phyloP scores from a whole-genome alignment of 2,797 vertebrate genomes.

The Tragopan temminckii region DNA sequence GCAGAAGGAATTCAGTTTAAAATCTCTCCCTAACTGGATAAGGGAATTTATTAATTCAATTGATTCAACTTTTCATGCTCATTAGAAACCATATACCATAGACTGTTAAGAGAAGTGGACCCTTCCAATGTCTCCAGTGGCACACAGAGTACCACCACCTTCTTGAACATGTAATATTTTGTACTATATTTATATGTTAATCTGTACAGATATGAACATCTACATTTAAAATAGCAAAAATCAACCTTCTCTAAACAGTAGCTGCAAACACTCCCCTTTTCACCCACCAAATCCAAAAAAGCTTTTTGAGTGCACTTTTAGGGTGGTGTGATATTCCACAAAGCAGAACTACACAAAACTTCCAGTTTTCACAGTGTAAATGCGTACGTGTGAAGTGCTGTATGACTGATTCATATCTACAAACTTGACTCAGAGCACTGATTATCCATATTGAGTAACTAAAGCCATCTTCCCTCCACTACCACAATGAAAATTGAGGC shows the following conservation, averaged over 20 bases:
- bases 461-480: neutral
- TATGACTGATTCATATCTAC: neutral
- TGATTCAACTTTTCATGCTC: neutral
- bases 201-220: neutral
- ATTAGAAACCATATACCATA: neutral
- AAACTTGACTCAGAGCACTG: conserved; percentile 7
- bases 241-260: neutral
- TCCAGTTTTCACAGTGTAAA: conserved; percentile 10
- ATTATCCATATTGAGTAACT: neutral
- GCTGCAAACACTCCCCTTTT: neutral
- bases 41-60: neutral
- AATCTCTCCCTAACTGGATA: neutral
- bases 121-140: neutral
- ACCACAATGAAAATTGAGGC: neutral
- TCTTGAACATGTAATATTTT: neutral
- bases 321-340: neutral
- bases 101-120: neutral
- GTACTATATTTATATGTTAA: neutral
- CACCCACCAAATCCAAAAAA: neutral
- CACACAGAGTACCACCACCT: neutral
- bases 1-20: neutral
- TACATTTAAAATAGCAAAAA: neutral
- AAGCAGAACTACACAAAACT: conserved; percentile 26
- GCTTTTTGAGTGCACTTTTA: neutral
- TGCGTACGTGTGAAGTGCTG: neutral